Evolutionary conservation across 2,113 vertebrate species (phyloP).

Genomic region (Mixornis gularis): DNA sequence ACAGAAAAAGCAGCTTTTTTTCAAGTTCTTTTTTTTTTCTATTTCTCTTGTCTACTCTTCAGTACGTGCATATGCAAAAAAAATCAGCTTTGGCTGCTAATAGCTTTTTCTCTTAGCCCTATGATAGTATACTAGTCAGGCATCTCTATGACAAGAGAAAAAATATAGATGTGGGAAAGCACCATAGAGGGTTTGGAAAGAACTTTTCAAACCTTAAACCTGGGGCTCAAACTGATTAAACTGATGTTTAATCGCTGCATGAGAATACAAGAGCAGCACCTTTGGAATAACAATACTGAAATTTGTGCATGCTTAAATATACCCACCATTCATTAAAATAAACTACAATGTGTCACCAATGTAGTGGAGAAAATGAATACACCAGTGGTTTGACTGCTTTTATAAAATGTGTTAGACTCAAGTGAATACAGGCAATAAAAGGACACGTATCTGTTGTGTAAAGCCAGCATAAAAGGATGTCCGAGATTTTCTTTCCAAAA

Average conservation of each 20-base stretch:
- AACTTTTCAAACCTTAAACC: neutral
- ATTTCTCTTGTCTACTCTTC: neutral
- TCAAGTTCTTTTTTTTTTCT: too few species aligned
- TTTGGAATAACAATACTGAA: neutral
- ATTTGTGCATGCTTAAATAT: neutral
- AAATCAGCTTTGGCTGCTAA: neutral
- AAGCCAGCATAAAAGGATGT: neutral
- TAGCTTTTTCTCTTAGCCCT: neutral
- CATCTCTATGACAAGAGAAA: neutral
- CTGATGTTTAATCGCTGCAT: neutral
- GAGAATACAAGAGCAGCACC: neutral
- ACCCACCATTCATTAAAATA: neutral
- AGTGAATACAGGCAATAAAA: neutral
- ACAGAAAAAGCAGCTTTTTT: neutral
- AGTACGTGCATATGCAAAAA: neutral
- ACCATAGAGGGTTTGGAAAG: neutral
- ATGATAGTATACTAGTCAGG: neutral
- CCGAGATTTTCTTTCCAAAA: neutral
- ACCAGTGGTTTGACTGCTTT: neutral
- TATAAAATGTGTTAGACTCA: neutral
- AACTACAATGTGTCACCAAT: neutral
- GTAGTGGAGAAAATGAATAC: neutral
- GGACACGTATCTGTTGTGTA: neutral
- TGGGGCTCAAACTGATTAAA: neutral
- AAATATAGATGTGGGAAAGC: neutral